Conservation (phyloP, 2,888 invertebrate species). For the Anorthoa munda region DNA sequence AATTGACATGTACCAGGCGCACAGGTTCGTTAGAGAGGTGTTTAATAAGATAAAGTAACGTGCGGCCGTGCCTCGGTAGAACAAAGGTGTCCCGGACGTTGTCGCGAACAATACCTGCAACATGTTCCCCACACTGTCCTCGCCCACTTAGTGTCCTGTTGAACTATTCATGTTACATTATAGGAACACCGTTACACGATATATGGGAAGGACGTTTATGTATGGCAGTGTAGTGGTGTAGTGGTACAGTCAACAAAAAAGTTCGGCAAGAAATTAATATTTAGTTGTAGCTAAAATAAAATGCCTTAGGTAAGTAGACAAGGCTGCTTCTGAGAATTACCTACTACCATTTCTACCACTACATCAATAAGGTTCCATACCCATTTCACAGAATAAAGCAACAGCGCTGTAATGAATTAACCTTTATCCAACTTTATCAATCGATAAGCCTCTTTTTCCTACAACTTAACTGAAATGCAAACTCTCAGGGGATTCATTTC, state of each 20-base stretch:
- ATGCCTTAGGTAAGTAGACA: background rate
- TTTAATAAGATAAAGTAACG: slow-evolving; percentile 86
- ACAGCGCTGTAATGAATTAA: slow-evolving; percentile 18
- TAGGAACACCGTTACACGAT: slow-evolving; percentile 28
- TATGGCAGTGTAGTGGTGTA: background rate
- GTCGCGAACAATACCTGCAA: slow-evolving; percentile 79
- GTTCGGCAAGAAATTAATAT: background rate
- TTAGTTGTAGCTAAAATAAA: too few relatives aligned
- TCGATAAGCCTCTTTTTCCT: slow-evolving; percentile 55
- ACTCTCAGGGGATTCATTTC: slow-evolving; percentile 73
- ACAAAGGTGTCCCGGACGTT: slow-evolving; percentile 86
- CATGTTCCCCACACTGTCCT: slow-evolving; percentile 73
- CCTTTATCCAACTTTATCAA: slow-evolving; percentile 39
- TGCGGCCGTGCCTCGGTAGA: slow-evolving; percentile 77
- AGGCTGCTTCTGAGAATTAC: background rate
- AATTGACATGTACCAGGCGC: slow-evolving; percentile 82
- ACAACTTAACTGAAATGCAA: slow-evolving; percentile 72
- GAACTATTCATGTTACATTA: slow-evolving; percentile 64
- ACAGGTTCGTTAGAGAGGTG: slow-evolving; percentile 84
- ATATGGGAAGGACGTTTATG: background rate
- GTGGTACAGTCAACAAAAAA: slow-evolving; percentile 3
- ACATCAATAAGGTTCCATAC: background rate
- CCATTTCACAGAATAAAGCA: slow-evolving; percentile 1
- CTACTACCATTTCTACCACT: background rate
- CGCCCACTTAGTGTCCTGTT: slow-evolving; percentile 72